Evolutionary conservation across 2,888 invertebrate species (phyloP).

Genomic region (Ommatoiulus sabulosus): DNA sequence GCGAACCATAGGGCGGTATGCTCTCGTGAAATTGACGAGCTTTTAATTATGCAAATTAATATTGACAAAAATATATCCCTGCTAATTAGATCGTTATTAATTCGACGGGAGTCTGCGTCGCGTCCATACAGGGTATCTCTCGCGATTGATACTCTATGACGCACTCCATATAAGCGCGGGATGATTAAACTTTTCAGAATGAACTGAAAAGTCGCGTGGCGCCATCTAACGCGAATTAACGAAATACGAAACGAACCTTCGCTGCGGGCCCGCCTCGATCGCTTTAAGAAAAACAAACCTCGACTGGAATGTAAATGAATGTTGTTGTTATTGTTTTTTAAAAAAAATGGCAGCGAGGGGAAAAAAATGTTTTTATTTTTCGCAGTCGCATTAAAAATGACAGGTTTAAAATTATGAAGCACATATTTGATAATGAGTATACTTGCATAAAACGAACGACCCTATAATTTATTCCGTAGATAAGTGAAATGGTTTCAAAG

Average conservation of each 20-base stretch:
- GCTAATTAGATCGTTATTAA: constrained; percentile 22
- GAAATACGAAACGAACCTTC: not conserved
- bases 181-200: not conserved
- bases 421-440: too few relatives aligned
- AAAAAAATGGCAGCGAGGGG: too few relatives aligned
- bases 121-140: not conserved
- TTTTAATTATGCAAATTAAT: constrained; percentile 43
- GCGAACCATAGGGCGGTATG: not conserved
- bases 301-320: too few relatives aligned
- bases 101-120: not conserved
- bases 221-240: not conserved
- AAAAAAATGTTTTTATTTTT: too few relatives aligned
- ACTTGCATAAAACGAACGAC: too few relatives aligned
- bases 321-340: too few relatives aligned
- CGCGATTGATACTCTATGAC: not conserved
- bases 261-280: too few relatives aligned
- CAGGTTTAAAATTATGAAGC: too few relatives aligned
- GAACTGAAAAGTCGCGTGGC: not conserved
- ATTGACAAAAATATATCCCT: not conserved
- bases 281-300: too few relatives aligned
- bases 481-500: constrained; percentile 19
- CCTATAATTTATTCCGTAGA: not conserved
- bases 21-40: constrained; percentile 16
- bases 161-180: not conserved
- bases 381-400: too few relatives aligned